phyloP scores from a whole-genome alignment of 1,140 invertebrate genomes.

The Arion vulgaris region DNA sequence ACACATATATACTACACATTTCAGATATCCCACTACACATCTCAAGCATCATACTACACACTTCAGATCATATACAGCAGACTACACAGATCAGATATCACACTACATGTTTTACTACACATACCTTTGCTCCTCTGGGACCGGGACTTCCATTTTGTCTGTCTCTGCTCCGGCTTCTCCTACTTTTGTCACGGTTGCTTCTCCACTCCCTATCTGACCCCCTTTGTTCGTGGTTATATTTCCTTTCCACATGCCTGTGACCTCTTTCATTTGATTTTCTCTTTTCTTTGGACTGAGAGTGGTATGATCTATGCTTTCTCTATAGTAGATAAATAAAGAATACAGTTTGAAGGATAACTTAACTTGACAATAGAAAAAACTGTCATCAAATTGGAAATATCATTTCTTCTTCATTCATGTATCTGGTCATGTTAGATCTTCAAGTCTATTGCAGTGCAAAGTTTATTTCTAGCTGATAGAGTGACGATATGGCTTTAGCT shows the following conservation, averaged over 20 bases:
- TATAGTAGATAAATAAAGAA: background rate
- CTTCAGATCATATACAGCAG: no score
- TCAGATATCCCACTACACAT: no score
- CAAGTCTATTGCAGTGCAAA: no score
- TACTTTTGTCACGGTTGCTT: constrained; percentile 1
- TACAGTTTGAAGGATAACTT: background rate
- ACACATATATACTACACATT: no score
- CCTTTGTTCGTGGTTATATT: background rate
- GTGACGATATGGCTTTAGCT: no score
- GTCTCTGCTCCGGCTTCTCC: constrained; percentile 3
- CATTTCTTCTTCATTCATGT: no score
- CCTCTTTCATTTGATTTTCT: constrained; percentile 20
- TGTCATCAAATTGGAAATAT: background rate
- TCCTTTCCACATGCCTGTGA: background rate
- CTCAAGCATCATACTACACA: no score
- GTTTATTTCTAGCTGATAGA: no score
- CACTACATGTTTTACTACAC: background rate
- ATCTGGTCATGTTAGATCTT: no score
- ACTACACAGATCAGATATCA: no score
- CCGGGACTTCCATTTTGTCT: background rate
- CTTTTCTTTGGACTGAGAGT: background rate
- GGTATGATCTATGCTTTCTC: constrained; percentile 12
- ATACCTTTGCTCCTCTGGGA: constrained; percentile 4
- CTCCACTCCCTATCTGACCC: background rate
- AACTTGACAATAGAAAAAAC: no score